Evolutionary conservation across 1,140 invertebrate genomes (phyloP).

Genomic region (Penaeus vannamei): DNA sequence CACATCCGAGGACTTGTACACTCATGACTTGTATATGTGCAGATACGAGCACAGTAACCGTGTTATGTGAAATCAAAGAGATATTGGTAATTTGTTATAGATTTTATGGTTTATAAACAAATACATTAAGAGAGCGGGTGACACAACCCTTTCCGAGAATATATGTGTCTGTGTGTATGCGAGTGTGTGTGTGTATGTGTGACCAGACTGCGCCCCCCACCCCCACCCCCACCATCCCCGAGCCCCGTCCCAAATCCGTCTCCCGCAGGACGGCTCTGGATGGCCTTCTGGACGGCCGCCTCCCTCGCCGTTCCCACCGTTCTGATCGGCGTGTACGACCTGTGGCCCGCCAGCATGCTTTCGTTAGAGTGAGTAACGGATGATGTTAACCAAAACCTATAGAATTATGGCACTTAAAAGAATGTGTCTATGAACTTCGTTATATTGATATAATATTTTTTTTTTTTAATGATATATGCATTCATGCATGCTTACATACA

Average conservation of each 20-base stretch:
- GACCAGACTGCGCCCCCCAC: too few relatives aligned
- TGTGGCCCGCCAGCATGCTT: constrained; percentile 48
- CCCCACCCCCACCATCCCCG: neutral
- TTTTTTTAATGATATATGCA: too few relatives aligned
- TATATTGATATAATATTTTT: too few relatives aligned
- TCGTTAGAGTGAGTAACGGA: constrained; percentile 12
- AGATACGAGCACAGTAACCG: too few relatives aligned
- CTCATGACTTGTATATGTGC: too few relatives aligned
- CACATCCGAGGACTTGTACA: too few relatives aligned
- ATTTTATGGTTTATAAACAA: too few relatives aligned
- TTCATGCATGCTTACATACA: too few relatives aligned
- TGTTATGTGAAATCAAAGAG: too few relatives aligned
- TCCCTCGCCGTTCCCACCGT: constrained; percentile 25
- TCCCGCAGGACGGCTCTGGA: constrained; percentile 28
- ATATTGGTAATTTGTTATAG: too few relatives aligned
- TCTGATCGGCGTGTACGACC: constrained; percentile 40
- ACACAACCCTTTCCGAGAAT: neutral
- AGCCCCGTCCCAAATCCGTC: neutral
- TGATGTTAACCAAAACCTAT: neutral
- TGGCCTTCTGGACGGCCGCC: constrained; percentile 13
- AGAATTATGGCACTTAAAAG: neutral
- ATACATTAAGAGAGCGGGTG: too few relatives aligned
- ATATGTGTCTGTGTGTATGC: neutral
- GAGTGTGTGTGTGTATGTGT: neutral
- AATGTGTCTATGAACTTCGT: neutral